Evolutionary conservation across 1,140 invertebrate genomes (phyloP).

Genomic region (Microplitis mediator): DNA sequence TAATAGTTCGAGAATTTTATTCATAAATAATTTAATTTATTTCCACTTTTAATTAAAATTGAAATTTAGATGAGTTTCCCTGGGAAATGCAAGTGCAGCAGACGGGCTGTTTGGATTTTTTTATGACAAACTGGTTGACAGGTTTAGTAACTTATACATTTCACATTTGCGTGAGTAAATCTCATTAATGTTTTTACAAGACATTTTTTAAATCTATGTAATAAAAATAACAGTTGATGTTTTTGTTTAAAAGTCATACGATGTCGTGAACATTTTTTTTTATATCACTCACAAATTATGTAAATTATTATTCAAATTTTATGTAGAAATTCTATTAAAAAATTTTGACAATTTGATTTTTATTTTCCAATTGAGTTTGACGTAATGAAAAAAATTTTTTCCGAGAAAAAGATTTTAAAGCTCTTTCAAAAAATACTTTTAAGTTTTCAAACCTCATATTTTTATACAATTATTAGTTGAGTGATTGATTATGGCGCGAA

Average conservation of each 20-base stretch:
- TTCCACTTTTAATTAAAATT: neutral
- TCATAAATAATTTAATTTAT: neutral
- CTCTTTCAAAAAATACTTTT: too few relatives aligned
- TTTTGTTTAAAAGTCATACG: slow-evolving; percentile 6
- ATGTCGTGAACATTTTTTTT: neutral
- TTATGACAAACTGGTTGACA: slow-evolving; percentile 26
- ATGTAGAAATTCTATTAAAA: too few relatives aligned
- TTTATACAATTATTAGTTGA: too few relatives aligned
- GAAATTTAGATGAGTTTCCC: slow-evolving; percentile 6
- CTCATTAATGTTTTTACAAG: slow-evolving; percentile 25
- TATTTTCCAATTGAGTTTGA: too few relatives aligned
- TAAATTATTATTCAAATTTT: too few relatives aligned
- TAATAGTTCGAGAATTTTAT: neutral
- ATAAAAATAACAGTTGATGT: neutral
- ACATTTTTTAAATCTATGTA: slow-evolving; percentile 6
- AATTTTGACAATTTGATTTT: too few relatives aligned
- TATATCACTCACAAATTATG: too few relatives aligned
- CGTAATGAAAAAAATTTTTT: too few relatives aligned
- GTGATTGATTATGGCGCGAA: too few relatives aligned
- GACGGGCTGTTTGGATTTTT: slow-evolving; percentile 13
- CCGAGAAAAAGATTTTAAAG: too few relatives aligned
- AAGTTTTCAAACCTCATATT: too few relatives aligned
- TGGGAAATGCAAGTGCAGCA: slow-evolving; percentile 19
- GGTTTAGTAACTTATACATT: slow-evolving; percentile 21
- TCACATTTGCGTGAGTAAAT: slow-evolving; percentile 19